A percentile compares a stretch with the other conserved stretches of the same genome.
phyloP scores from a whole-genome alignment of 2,888 invertebrate species.

The Campoplex nolae region DNA sequence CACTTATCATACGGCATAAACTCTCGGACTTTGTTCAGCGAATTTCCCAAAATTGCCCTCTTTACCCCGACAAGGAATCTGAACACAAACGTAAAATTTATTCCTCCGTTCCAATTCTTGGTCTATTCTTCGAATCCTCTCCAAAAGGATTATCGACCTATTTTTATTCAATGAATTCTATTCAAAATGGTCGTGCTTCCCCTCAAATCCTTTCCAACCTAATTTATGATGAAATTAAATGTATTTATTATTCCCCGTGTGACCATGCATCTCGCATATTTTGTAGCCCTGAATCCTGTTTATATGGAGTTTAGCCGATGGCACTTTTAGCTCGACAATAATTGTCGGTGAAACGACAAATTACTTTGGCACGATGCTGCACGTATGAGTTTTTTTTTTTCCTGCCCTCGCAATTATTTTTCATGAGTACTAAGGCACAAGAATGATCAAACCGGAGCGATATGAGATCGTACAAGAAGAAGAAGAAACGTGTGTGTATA shows the following conservation, averaged over 20 bases:
- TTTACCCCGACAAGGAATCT: conserved; percentile 29
- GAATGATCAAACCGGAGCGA: conserved; percentile 64
- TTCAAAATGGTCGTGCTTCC: too few relatives aligned
- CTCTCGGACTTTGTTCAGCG: conserved; percentile 2
- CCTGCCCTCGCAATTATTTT: conserved; percentile 27
- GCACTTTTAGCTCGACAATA: conserved; percentile 70
- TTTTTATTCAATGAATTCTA: neutral
- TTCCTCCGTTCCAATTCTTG: neutral
- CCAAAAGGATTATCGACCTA: neutral
- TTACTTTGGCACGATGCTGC: conserved; percentile 15
- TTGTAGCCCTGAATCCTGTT: neutral
- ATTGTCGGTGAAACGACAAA: conserved; percentile 37
- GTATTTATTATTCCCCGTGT: neutral
- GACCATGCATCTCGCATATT: neutral
- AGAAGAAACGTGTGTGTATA: conserved; percentile 28
- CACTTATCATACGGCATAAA: conserved; percentile 4
- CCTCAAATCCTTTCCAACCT: too few relatives aligned
- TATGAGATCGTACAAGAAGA: conserved; percentile 51
- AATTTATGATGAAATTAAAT: neutral
- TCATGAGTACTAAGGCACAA: conserved; percentile 20
- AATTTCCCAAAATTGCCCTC: conserved; percentile 17
- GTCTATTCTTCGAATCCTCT: neutral
- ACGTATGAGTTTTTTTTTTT: neutral
- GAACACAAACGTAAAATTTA: conserved; percentile 56
- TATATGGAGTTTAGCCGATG: conserved; percentile 1